phyloP scores from a whole-genome alignment of 2,888 invertebrate genomes.

The Eristalis arbustorum region DNA sequence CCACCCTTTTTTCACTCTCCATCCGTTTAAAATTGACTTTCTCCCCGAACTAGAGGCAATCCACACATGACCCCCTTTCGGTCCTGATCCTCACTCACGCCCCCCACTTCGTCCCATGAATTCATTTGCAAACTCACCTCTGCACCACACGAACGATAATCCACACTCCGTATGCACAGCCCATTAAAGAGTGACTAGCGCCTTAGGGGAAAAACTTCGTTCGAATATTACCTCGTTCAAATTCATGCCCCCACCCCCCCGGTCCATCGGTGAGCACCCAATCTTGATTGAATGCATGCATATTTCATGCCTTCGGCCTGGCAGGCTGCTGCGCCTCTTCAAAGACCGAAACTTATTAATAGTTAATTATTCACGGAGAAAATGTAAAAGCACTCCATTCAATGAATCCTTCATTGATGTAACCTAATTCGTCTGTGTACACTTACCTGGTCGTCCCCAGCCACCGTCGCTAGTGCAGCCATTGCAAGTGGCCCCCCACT shows the following conservation, averaged over 20 bases:
- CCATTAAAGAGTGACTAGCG: background rate
- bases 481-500: background rate
- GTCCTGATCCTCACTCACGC: no score
- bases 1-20: no score
- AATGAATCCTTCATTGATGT: background rate
- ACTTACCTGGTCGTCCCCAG: background rate
- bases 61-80: no score
- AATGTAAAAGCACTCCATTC: constrained; percentile 2
- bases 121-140: no score
- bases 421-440: constrained; percentile 6
- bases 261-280: background rate
- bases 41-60: no score
- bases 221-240: background rate
- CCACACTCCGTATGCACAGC: background rate
- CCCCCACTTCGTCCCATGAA: no score
- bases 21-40: no score
- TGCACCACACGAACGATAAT: no score
- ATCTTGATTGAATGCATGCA: background rate
- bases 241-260: background rate
- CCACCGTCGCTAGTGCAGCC: background rate
- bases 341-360: constrained; percentile 1
- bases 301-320: background rate
- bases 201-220: background rate
- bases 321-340: background rate
- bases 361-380: background rate